phyloP scores from a whole-genome alignment of 1,140 invertebrate genomes.

The Drosophila bifasciata region DNA sequence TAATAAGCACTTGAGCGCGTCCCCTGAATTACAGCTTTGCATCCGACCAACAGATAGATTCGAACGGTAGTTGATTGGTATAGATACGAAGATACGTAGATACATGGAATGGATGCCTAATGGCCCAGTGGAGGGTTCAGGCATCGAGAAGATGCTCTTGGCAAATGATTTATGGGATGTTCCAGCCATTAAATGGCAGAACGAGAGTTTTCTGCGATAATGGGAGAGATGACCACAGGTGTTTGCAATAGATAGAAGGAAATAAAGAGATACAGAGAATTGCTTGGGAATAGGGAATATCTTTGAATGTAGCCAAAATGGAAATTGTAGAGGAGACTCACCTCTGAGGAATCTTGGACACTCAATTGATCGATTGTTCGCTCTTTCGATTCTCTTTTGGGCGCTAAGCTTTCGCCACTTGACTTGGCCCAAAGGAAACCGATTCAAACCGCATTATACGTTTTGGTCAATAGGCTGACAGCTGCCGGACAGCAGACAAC shows the following conservation, averaged over 20 bases:
- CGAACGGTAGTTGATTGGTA: constrained; percentile 67
- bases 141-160: not conserved
- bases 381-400: constrained; percentile 3
- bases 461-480: constrained; percentile 55
- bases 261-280: too few relatives aligned
- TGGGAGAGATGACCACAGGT: not conserved
- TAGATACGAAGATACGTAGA: constrained; percentile 11
- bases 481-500: constrained; percentile 37
- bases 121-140: constrained; percentile 20
- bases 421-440: constrained; percentile 20
- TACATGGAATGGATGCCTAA: constrained; percentile 26
- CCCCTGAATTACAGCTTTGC: constrained; percentile 64
- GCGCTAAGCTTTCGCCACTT: constrained; percentile 39
- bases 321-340: not conserved
- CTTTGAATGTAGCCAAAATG: too few relatives aligned
- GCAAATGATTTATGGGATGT: constrained; percentile 31
- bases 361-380: too few relatives aligned
- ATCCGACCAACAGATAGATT: constrained; percentile 64
- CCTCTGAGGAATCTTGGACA: not conserved
- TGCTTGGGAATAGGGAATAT: too few relatives aligned
- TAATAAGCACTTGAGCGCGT: constrained; percentile 41
- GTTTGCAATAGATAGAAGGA: too few relatives aligned
- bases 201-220: not conserved
- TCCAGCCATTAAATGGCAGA: not conserved
- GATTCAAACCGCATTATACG: constrained; percentile 32